phyloP scores from a whole-genome alignment of 2,113 vertebrate species.

The Arothron firmamentum region DNA sequence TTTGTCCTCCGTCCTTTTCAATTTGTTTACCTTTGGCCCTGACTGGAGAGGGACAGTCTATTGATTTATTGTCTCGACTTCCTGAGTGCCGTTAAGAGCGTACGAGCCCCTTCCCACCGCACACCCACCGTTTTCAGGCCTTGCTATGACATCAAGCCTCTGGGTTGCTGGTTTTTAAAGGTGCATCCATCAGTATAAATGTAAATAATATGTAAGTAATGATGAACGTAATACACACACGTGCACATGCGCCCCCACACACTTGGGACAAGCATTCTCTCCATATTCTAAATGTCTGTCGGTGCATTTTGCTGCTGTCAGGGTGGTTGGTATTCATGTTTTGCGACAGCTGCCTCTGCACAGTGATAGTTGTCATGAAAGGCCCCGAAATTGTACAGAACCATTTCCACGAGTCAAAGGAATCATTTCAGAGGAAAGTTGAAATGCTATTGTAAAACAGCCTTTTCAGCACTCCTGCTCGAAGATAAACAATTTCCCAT shows the following conservation, averaged over 20 bases:
- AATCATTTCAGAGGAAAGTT: constrained; percentile 72
- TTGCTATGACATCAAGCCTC: constrained; percentile 51
- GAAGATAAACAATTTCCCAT: constrained; percentile 78
- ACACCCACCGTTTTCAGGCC: constrained; percentile 27
- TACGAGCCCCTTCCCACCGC: constrained; percentile 32
- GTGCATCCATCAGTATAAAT: no score
- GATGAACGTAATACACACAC: background rate
- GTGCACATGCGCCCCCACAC: background rate
- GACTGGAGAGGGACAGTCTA: constrained; percentile 69
- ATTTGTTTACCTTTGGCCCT: constrained; percentile 76
- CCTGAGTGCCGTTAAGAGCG: constrained; percentile 57
- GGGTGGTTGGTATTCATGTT: constrained; percentile 58
- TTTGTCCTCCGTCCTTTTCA: constrained; percentile 71
- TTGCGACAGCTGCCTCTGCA: constrained; percentile 59
- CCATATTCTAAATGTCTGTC: no score
- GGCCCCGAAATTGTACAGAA: constrained; percentile 65
- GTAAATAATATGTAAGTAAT: no score
- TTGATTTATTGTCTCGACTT: constrained; percentile 72
- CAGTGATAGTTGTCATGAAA: constrained; percentile 60
- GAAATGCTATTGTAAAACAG: constrained; percentile 67
- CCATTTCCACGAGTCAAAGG: constrained; percentile 66
- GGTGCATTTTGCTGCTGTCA: constrained; percentile 4
- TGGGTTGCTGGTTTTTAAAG: constrained; percentile 40
- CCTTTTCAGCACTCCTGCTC: constrained; percentile 61
- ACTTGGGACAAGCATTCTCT: background rate